Evolutionary conservation across 2,113 vertebrate genomes (phyloP), one percentile per base, ranked within the genome.

Genomic region (Loxodonta africana): DNA sequence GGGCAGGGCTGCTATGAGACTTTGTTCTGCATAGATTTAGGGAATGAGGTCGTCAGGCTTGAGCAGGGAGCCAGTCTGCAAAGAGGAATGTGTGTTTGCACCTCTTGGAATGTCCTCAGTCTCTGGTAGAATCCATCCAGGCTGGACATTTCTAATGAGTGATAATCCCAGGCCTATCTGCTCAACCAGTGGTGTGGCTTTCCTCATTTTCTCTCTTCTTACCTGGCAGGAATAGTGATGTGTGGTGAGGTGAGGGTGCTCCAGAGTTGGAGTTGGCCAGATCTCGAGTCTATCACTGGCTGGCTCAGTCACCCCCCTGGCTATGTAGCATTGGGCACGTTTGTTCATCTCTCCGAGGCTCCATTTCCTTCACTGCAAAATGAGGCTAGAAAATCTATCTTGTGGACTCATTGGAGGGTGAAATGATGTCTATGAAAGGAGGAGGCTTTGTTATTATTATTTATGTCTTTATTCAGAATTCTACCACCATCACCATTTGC

Each of bases 21-120:
- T 53, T 57, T 60, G 46, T 92, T 28, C 63, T n/a, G 44, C 23
- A 8, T 3, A 28, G 23, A 62, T 78, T 48, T 21, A 0, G 78
- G 44, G 67, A 95, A 65, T 23, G 74, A 87, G 53, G 21, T 88
- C 76, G 84, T 85, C 74, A 62, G 2, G 51, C 63, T 46, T 2
- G 21, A 84, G 48, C 25, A 28, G 74, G 84, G 46, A 83, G 33
- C 78, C 26, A 15, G 69, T 51, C 80, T 83, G 8, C 20, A 5
- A 37, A 62, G 44, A 93, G 48, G 85, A 96, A 94, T 90, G 86
- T 2, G 18, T 57, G 28, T n/a, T 95, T 96, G 92, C 90, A 69
- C 78, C 88, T 94, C 18, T 67, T 73, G 76, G 89, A 51, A 87
- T 94, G 91, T 96, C 83, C 93, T 97, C 94, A 96, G 88, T 33